Percentiles rank a stretch among this genome's conserved stretches.
Conservation (phyloP, 1,140 invertebrate species). For the Copidosoma floridanum region DNA sequence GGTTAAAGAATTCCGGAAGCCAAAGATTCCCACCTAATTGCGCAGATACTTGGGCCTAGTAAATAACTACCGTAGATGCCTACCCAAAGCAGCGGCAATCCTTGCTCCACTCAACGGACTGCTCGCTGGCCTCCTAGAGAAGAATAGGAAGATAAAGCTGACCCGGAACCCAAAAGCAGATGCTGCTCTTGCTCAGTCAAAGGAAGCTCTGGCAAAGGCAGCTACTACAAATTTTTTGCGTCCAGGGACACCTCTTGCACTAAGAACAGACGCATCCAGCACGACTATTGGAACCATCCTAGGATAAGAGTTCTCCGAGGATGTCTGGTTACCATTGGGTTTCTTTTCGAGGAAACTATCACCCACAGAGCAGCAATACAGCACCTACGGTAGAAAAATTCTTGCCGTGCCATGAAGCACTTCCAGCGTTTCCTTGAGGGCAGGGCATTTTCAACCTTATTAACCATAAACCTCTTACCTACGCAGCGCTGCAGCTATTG, state of each 20-base stretch:
- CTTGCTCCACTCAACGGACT: too few species aligned
- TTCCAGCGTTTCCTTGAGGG: conserved; percentile 36
- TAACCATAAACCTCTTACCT: conserved; percentile 36
- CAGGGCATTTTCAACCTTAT: conserved; percentile 20
- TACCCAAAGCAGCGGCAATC: too few species aligned
- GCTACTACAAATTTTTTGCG: background rate
- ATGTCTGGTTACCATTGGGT: conserved; percentile 17
- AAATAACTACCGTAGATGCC: too few species aligned
- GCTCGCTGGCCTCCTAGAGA: too few species aligned
- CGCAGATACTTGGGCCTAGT: too few species aligned
- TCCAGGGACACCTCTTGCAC: background rate
- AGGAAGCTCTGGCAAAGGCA: background rate
- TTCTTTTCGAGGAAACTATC: conserved; percentile 25
- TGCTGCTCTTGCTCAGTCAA: too few species aligned
- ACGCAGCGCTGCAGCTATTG: conserved; percentile 15
- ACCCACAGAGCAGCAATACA: conserved; percentile 28
- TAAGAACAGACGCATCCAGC: conserved; percentile 6
- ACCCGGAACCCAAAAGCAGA: too few species aligned
- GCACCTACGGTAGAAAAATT: too few species aligned
- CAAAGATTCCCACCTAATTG: too few species aligned
- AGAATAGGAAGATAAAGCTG: too few species aligned
- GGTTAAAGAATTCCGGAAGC: too few species aligned
- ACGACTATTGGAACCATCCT: conserved; percentile 11
- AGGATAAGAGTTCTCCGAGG: conserved; percentile 15
- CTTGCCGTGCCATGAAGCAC: conserved; percentile 39